These are phyloP conservation scores for Drosophila sp. DNA, from an alignment of 1,140 invertebrate species.

Conservation along the genomic window DNA sequence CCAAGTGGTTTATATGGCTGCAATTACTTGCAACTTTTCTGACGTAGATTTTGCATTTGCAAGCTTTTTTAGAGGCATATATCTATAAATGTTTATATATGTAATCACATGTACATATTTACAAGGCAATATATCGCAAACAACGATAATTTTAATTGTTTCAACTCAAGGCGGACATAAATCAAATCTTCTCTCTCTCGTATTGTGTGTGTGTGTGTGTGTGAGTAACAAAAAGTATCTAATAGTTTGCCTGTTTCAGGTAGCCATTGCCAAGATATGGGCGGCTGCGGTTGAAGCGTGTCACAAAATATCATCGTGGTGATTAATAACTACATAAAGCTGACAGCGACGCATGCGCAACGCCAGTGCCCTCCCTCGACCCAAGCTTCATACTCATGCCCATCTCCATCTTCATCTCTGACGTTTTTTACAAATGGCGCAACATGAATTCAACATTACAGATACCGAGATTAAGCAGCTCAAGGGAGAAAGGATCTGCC, in stretches of 20 bases:
- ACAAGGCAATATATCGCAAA: slow-evolving; percentile 34
- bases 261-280: slow-evolving; percentile 56
- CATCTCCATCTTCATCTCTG: slow-evolving; percentile 25
- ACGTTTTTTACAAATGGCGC: slow-evolving; percentile 71
- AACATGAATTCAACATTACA: slow-evolving; percentile 65
- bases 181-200: slow-evolving; percentile 57
- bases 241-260: slow-evolving; percentile 66
- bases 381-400: not conserved
- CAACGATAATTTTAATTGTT: slow-evolving; percentile 75
- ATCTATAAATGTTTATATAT: not conserved
- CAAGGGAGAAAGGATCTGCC: slow-evolving; percentile 3
- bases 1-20: slow-evolving; percentile 37
- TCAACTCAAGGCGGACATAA: slow-evolving; percentile 56
- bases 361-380: not conserved
- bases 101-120: slow-evolving; percentile 10
- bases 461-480: slow-evolving; percentile 2
- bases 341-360: slow-evolving; percentile 43
- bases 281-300: slow-evolving; percentile 35
- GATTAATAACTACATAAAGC: slow-evolving; percentile 76
- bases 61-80: not conserved
- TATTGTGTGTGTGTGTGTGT: slow-evolving; percentile 43
- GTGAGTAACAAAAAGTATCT: slow-evolving; percentile 71
- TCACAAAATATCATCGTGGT: slow-evolving; percentile 64
- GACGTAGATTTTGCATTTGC: slow-evolving; percentile 14
- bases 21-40: slow-evolving; percentile 58